Conservation (phyloP, 2,888 invertebrate genomes). For the Chirona hameri region DNA sequence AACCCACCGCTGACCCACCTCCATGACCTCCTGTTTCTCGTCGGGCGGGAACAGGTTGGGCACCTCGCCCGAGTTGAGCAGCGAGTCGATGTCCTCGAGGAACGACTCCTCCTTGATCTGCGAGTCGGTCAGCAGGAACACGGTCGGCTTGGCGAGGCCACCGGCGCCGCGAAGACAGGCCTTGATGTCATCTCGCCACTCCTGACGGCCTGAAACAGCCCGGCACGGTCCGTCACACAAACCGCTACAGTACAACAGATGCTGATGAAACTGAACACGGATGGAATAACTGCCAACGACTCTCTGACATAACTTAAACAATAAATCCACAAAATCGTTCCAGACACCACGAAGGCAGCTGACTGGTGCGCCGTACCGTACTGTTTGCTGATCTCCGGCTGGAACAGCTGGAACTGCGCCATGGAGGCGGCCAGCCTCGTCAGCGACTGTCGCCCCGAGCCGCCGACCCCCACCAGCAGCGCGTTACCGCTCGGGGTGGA, state of each 20-base stretch:
- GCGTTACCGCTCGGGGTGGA: conserved; percentile 74
- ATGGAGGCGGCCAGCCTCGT: conserved; percentile 76
- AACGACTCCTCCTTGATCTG: conserved; percentile 71
- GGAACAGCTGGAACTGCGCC: conserved; percentile 69
- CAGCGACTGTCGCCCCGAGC: conserved; percentile 78
- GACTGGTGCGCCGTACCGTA: neutral
- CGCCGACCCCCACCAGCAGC: conserved; percentile 73
- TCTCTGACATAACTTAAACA: too few relatives aligned
- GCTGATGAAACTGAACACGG: too few relatives aligned
- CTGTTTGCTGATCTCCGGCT: conserved; percentile 37
- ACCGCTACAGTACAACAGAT: neutral
- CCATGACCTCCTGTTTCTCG: conserved; percentile 78
- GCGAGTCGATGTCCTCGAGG: conserved; percentile 74
- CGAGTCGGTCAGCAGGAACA: conserved; percentile 73
- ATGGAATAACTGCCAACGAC: too few relatives aligned
- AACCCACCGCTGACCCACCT: conserved; percentile 61
- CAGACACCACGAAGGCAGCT: neutral
- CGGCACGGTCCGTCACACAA: conserved; percentile 36
- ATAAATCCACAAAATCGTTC: too few relatives aligned
- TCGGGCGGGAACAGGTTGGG: conserved; percentile 78
- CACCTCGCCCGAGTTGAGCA: conserved; percentile 80
- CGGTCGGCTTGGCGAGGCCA: conserved; percentile 73
- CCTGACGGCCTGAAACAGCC: conserved; percentile 51
- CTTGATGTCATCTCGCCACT: conserved; percentile 81
- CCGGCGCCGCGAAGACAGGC: conserved; percentile 65